Base-by-base conservation (phyloP, 2,888 invertebrate species). In the Chaetoderma sp. region DNA sequence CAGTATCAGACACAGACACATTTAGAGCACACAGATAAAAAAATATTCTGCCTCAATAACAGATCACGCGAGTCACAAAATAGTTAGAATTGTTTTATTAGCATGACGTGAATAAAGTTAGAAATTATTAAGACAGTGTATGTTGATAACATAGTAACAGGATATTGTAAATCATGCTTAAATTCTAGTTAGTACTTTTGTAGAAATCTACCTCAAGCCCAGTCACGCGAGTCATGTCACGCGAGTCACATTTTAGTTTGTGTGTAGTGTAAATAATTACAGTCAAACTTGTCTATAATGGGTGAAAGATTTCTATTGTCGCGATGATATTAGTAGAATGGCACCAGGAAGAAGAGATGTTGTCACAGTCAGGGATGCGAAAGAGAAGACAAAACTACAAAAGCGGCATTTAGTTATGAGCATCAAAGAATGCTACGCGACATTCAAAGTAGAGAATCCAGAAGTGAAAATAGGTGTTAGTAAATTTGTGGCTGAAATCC, bases 401-500 rank as follows among this genome's bases (percentile, higher is more conserved):
- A 30, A 52, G 23, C 52, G 30, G 13, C 52, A 52, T 28, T 33
- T 27, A 10, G 28, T 3, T 21, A 52, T 52, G 52, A 52, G 52
- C 21, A 30, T 52, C 3, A 52, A 28, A 21, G 52, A 52, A 52
- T 30, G 28, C 32, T 30, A 52, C 56, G 33, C 57, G 60, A 2
- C 25, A 39, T 18, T 63, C 57, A 47, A 69, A 66, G 36, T 44
- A 56, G 25, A 59, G 60, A 44, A 65, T 60, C 50, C 36, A 56
- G 16, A 68, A 63, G 39, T 47, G 47, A 21, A 63, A 64, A 42
- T 54, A 63, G 18, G 30, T 32, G 28, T 66, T 45, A 52, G 52
- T 21, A 30, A 52, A 28, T 52, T 52, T 52, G 28, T 33, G 6
- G 50, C 25, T 13, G 4, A 27, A 8, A 25, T 25, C 21, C 50